Evolutionary conservation across 1,140 invertebrate species (phyloP), one percentile per base, ranked within the genome.

Genomic region (Panulirus ornatus): DNA sequence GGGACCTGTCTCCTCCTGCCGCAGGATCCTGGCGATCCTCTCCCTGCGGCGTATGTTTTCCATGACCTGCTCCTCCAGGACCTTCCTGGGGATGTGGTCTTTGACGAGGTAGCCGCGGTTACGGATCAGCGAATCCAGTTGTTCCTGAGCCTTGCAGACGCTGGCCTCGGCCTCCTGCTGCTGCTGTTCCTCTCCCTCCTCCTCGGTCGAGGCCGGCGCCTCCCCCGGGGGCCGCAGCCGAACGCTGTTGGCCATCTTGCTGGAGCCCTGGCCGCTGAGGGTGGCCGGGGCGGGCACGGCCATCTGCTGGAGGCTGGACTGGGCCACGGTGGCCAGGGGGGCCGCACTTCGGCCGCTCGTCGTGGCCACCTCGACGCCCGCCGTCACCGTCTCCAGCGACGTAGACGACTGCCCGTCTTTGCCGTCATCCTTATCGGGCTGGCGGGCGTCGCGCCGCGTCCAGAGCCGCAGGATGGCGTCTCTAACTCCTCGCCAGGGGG

Each of bases 21-120:
- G 75, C 44, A 92, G 73, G 22, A 92, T 90, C 9, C 81, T 58
- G 70, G 91, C 91, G 30, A 92, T 92, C 66, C 89, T 79, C 78
- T 92, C 91, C 51, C 91, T 82, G 11, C 91, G 30, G 70, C 84
- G 84, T 34, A 92, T 92, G 42, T 92, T 92, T 27, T 86, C 84
- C 88, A 92, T 91, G 40, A 92, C 89, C 79, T 91, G 88, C 34
- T 87, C 78, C 79, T 92, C 81, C 38, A 92, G 87, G 16, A 92
- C 91, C 54, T 84, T 82, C 36, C 89, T 85, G 30, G 88, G 91
- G 3, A 92, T 71, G 78, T 92, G 91, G 1, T 92, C 91, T 47
- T 84, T 81, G 19, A 92, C 91, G 19, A 88, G 84, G 40, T 92
- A 92, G 0, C 91, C 91, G n/a, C 91, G 66, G 66, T 84, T 90